phyloP scores from a whole-genome alignment of 1,140 invertebrate genomes.

The Drosophila melanica region DNA sequence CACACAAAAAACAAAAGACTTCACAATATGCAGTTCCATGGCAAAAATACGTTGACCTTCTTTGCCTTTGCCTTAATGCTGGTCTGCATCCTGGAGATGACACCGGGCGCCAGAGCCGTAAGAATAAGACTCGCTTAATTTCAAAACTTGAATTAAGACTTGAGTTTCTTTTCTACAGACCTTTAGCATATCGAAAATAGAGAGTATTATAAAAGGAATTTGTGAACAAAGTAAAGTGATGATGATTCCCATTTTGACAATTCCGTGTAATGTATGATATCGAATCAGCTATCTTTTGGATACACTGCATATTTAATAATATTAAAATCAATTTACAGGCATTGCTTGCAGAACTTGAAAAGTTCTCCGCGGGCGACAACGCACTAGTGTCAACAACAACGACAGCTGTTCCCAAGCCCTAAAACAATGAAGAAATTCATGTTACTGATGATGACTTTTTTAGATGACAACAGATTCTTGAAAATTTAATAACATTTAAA shows the following conservation, averaged over 20 bases:
- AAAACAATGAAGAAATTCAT: neutral
- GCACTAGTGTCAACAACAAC: neutral
- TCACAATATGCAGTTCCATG: constrained; percentile 9
- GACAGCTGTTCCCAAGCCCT: neutral
- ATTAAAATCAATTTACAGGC: neutral
- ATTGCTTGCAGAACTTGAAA: neutral
- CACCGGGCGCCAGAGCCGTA: neutral
- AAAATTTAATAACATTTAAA: neutral
- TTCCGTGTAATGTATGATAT: neutral
- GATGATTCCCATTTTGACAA: too few species aligned
- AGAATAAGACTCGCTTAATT: neutral
- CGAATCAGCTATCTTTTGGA: neutral
- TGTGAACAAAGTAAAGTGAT: too few species aligned
- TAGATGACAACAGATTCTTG: neutral
- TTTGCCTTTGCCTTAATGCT: constrained; percentile 11
- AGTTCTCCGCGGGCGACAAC: too few species aligned
- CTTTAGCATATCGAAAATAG: neutral
- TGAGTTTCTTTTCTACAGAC: neutral
- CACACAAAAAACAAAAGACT: neutral
- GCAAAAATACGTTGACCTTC: neutral
- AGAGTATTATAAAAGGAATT: too few species aligned
- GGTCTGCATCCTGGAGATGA: constrained; percentile 6
- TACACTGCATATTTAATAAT: neutral
- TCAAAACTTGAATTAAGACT: neutral
- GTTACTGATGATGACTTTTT: too few species aligned